Percentiles rank a stretch among this genome's conserved stretches.
Conservation (phyloP, 2,888 invertebrate species). For the Drosophila sordidapex region DNA sequence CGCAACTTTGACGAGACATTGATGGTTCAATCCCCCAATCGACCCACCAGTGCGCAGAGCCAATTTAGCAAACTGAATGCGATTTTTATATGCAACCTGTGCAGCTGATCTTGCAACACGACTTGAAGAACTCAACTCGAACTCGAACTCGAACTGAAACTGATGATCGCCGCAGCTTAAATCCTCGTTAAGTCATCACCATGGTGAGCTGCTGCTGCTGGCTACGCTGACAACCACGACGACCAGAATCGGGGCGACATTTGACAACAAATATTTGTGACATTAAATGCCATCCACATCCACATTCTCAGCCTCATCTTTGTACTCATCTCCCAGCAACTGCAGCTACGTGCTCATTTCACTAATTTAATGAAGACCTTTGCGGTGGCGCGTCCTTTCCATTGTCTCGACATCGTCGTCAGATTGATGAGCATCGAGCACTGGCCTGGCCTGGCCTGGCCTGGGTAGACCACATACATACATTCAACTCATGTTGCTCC, state of each 20-base stretch:
- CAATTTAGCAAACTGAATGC: constrained; percentile 76
- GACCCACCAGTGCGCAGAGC: constrained; percentile 71
- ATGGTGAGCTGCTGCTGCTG: constrained; percentile 47
- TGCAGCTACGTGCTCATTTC: constrained; percentile 69
- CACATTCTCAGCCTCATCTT: constrained; percentile 15
- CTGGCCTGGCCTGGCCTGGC: not conserved
- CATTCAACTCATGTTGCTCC: constrained; percentile 9
- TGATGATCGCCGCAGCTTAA: constrained; percentile 23
- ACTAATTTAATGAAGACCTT: constrained; percentile 83
- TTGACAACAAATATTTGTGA: constrained; percentile 80
- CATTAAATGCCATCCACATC: constrained; percentile 65
- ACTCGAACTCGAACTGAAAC: not conserved
- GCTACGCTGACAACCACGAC: constrained; percentile 52
- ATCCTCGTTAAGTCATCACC: constrained; percentile 77
- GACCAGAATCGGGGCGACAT: constrained; percentile 60
- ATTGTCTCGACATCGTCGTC: constrained; percentile 65
- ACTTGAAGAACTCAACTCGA: not conserved
- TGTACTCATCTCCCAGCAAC: constrained; percentile 25
- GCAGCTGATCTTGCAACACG: constrained; percentile 34
- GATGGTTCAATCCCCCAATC: constrained; percentile 77
- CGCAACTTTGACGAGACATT: constrained; percentile 73
- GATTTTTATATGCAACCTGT: constrained; percentile 67
- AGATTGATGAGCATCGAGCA: constrained; percentile 70
- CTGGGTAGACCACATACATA: constrained; percentile 51
- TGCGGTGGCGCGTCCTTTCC: constrained; percentile 68